Conservation (phyloP, 2,888 invertebrate species). For the Anthophora plumipes region DNA sequence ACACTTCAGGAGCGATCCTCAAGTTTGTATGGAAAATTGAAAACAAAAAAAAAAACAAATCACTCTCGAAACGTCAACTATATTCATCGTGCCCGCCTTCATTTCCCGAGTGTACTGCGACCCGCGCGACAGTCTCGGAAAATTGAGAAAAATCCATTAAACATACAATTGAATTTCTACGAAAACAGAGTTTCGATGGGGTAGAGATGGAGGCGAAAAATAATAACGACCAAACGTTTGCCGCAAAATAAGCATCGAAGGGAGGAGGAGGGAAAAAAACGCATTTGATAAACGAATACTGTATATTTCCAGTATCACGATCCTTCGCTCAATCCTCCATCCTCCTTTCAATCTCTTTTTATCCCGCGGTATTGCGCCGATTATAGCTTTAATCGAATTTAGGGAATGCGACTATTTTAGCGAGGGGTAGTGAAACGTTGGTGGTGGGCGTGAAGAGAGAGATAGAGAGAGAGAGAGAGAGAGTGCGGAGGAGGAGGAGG, state of each 20-base stretch:
- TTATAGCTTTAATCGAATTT: constrained; percentile 76
- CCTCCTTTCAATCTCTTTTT: constrained; percentile 37
- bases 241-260: not conserved
- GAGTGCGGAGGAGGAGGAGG: constrained; percentile 19
- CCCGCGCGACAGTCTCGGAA: not conserved
- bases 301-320: constrained; percentile 43
- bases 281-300: constrained; percentile 17
- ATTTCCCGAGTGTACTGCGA: constrained; percentile 22
- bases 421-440: not conserved
- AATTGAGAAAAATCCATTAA: constrained; percentile 32
- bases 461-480: constrained; percentile 28
- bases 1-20: not conserved
- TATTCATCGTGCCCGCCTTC: not conserved
- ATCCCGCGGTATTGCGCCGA: constrained; percentile 44
- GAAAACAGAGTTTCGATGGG: not conserved
- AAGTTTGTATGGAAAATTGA: not conserved
- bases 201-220: not conserved
- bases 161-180: constrained; percentile 29
- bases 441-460: constrained; percentile 5
- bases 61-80: not conserved
- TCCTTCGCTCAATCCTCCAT: constrained; percentile 30
- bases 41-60: too few species aligned
- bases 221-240: not conserved
- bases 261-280: constrained; percentile 1
- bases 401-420: constrained; percentile 62